Evolutionary conservation across 2,113 vertebrate species (phyloP), one percentile per base, ranked within the genome.

Genomic region (Malurus elegans): DNA sequence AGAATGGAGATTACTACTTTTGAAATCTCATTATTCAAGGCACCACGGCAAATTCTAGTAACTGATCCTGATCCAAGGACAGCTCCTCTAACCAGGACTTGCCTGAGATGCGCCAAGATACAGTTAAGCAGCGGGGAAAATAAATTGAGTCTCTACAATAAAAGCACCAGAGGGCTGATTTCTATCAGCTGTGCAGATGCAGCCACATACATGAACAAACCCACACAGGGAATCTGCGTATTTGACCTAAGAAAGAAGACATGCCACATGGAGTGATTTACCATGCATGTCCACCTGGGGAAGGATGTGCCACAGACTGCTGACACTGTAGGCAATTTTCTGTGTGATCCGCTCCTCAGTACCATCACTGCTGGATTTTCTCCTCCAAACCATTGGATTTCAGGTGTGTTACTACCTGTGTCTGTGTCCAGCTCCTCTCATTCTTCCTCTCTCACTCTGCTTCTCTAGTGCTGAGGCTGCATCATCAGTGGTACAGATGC

Each of bases 211-310:
- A 21, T 3, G 10, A 88, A 56, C 18, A 73, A 87, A 91, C 23
- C 13, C 19, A 31, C 28, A 51, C 1, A 45, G 34, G 34, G 67
- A 60, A 84, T 36, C 21, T 45, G 44, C 38, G 65, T 4, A 1
- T 36, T 24, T 70, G 47, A 38, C 67, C 17, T 5, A 17, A 70
- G 40, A 53, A 57, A 58, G n/a, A 25, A 18, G 14, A 56, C 2
- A 5, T 23, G 54, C 14, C 32, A 5, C 16, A 34, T 0, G 8
- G 4, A 88, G 51, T 2, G 4, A 79, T 60, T 53, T 65, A 72
- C 50, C 26, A 3, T 0, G 2, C 6, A 2, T 32, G 18, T 1
- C 5, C 23, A 28, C 14, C 0, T 28, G 16, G 29, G 38, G 56
- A 86, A 86, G 67, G 67, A 78, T 1, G 6, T 29, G 62, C 19